phyloP scores from a whole-genome alignment of 2,888 invertebrate genomes.

The Patella caerulea region DNA sequence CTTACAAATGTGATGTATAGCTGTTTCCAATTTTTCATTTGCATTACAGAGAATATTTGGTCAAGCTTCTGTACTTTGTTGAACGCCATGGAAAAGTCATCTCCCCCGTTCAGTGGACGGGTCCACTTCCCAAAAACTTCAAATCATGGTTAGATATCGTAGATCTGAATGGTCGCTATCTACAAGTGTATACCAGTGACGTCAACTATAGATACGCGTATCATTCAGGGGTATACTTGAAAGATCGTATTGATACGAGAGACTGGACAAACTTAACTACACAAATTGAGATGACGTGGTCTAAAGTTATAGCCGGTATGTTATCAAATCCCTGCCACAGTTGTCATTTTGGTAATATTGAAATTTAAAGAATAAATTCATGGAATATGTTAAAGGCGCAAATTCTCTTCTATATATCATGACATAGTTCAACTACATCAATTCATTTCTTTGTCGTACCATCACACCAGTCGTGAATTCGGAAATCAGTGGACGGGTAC shows the following conservation, averaged over 20 bases:
- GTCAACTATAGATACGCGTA: background rate
- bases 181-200: background rate
- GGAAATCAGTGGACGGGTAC: too few relatives aligned
- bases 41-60: background rate
- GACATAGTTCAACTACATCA: too few relatives aligned
- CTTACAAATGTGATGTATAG: too few relatives aligned
- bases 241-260: background rate
- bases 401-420: too few relatives aligned
- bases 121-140: background rate
- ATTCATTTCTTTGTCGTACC: too few relatives aligned
- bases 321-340: too few relatives aligned
- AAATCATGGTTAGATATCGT: background rate
- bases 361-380: too few relatives aligned
- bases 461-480: too few relatives aligned
- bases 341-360: too few relatives aligned
- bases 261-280: background rate
- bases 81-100: background rate
- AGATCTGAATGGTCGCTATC: background rate
- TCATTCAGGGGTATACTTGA: background rate
- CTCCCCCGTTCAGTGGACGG: background rate
- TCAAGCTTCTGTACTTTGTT: constrained; percentile 3
- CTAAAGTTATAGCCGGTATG: background rate
- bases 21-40: too few relatives aligned
- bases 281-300: background rate
- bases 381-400: too few relatives aligned